phyloP scores from a whole-genome alignment of 1,140 invertebrate genomes.

The Lanistes nyassanus region DNA sequence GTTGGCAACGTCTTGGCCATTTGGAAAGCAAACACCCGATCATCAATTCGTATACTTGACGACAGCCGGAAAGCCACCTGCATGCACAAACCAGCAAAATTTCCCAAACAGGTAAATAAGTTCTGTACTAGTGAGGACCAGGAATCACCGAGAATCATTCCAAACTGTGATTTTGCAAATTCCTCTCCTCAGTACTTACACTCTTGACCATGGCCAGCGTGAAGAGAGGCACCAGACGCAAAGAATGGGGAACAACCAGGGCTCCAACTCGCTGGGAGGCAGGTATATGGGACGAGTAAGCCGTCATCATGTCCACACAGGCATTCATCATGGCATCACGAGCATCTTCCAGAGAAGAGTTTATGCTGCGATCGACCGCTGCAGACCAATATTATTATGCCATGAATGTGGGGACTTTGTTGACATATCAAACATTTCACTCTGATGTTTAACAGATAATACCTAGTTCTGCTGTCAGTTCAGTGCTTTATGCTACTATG shows the following conservation, averaged over 20 bases:
- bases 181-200: constrained; percentile 71
- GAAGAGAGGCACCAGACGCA: constrained; percentile 88
- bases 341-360: constrained; percentile 88
- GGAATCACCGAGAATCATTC: too few species aligned
- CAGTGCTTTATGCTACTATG: too few species aligned
- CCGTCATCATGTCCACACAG: constrained; percentile 87
- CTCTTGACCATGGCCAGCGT: constrained; percentile 91
- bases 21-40: constrained; percentile 92
- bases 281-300: constrained; percentile 75
- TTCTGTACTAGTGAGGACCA: too few species aligned
- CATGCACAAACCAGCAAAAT: constrained; percentile 25
- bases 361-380: constrained; percentile 92
- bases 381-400: constrained; percentile 36
- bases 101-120: too few species aligned
- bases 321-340: constrained; percentile 96
- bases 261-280: constrained; percentile 75
- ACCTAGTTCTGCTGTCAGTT: too few species aligned
- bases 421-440: too few species aligned
- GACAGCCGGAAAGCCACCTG: constrained; percentile 89
- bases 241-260: constrained; percentile 78
- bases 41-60: constrained; percentile 88
- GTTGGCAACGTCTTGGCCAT: constrained; percentile 91
- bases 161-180: too few species aligned
- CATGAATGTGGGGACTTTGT: too few species aligned
- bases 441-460: too few species aligned